Conservation (phyloP, 2,888 invertebrate genomes). For the Cosmorhoe ocellata region DNA sequence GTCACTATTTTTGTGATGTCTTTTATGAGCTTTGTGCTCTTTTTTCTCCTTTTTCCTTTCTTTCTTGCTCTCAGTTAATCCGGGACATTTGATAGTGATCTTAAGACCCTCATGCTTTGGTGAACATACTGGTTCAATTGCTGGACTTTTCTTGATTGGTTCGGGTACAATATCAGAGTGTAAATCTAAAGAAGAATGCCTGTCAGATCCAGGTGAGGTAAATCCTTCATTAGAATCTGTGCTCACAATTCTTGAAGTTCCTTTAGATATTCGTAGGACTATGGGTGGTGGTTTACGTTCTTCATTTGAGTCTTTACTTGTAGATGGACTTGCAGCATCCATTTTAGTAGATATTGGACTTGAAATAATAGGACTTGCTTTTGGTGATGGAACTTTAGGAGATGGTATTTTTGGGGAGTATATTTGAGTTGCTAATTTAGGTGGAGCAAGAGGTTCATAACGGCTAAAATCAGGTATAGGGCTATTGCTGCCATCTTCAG, state of each 20-base stretch:
- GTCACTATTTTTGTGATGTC: conserved; percentile 71
- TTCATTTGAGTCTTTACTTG: conserved; percentile 73
- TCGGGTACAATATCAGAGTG: conserved; percentile 71
- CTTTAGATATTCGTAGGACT: conserved; percentile 93
- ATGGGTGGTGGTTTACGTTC: conserved; percentile 89
- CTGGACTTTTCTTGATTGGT: conserved; percentile 65
- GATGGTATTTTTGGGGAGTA: conserved; percentile 42
- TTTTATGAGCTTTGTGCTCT: conserved; percentile 79
- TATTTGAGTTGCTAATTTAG: conserved; percentile 43
- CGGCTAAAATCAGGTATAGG: conserved; percentile 73
- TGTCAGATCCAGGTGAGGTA: conserved; percentile 78
- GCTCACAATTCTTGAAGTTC: conserved; percentile 85
- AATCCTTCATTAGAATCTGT: conserved; percentile 85
- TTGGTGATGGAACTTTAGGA: conserved; percentile 67
- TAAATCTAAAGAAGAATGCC: conserved; percentile 75
- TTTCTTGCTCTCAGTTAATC: conserved; percentile 65
- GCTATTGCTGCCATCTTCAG: conserved; percentile 83
- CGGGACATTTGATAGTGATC: conserved; percentile 77
- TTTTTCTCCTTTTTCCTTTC: conserved; percentile 77
- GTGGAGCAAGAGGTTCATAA: conserved; percentile 55
- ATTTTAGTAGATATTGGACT: conserved; percentile 65
- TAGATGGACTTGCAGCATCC: conserved; percentile 72
- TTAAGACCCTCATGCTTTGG: conserved; percentile 79
- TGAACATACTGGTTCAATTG: conserved; percentile 72
- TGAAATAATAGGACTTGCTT: conserved; percentile 69